Evolutionary conservation across 2,797 vertebrate genomes (phyloP).

Genomic region (Ptychadena robeensis): DNA sequence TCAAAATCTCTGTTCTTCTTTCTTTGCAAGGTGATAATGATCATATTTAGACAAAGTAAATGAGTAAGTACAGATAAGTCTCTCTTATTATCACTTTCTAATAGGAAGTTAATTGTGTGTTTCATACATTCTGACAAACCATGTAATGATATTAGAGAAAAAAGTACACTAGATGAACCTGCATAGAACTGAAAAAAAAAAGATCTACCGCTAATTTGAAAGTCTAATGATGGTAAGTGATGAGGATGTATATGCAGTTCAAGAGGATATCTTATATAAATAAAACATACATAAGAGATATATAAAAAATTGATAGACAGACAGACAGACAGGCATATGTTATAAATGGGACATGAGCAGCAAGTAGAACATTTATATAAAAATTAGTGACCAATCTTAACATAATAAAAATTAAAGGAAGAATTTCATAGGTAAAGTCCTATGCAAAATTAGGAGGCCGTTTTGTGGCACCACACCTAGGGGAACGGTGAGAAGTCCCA

Average conservation of each 20-base stretch:
- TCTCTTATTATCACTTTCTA: slow-evolving; percentile 56
- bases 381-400: too few relatives aligned
- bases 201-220: too few relatives aligned
- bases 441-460: too few relatives aligned
- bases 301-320: background rate
- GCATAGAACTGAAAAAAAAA: too few relatives aligned
- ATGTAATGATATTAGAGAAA: slow-evolving; percentile 31
- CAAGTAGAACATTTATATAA: too few relatives aligned
- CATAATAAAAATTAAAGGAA: too few relatives aligned
- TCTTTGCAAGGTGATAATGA: slow-evolving; percentile 55
- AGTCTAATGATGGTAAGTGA: background rate
- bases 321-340: background rate
- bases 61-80: slow-evolving; percentile 32
- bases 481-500: too few relatives aligned
- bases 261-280: too few relatives aligned
- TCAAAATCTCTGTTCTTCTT: slow-evolving; percentile 46
- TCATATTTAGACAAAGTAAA: slow-evolving; percentile 37
- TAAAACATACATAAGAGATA: background rate
- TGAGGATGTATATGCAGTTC: background rate
- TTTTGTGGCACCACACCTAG: too few relatives aligned
- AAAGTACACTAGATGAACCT: background rate
- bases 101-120: slow-evolving; percentile 34
- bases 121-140: slow-evolving; percentile 24
- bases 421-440: too few relatives aligned
- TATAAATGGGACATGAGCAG: background rate